A percentile compares a stretch with the other conserved stretches of the same genome.
Conservation (phyloP, 2,888 invertebrate genomes). For the Lycia hirtaria region DNA sequence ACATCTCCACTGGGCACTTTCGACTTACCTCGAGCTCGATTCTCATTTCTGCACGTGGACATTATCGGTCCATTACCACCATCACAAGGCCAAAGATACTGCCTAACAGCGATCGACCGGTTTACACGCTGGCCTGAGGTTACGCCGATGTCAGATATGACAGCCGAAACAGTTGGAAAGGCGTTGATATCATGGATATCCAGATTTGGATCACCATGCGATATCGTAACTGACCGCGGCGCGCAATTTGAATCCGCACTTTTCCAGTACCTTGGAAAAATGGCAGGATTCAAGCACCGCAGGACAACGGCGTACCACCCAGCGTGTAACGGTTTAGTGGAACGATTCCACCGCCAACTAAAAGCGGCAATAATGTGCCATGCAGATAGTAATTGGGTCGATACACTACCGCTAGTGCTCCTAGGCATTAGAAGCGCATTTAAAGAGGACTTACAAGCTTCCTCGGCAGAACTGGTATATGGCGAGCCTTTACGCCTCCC, state of each 20-base stretch:
- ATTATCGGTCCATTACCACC: too few species aligned
- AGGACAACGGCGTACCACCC: constrained; percentile 31
- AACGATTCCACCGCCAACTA: too few species aligned
- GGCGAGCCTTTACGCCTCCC: constrained; percentile 20
- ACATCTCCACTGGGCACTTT: constrained; percentile 43
- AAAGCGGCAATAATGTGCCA: too few species aligned
- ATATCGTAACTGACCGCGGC: constrained; percentile 61
- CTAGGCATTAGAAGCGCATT: constrained; percentile 27
- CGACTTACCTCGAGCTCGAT: constrained; percentile 45
- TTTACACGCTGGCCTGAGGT: constrained; percentile 47
- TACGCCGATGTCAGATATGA: constrained; percentile 49
- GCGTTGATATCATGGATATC: constrained; percentile 50
- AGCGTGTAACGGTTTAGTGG: too few species aligned
- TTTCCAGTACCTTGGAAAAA: constrained; percentile 15
- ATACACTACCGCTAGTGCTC: constrained; percentile 21
- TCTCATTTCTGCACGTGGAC: constrained; percentile 35
- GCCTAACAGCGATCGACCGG: too few species aligned
- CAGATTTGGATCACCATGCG: constrained; percentile 43
- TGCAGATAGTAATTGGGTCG: constrained; percentile 15
- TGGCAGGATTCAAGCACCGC: constrained; percentile 21
- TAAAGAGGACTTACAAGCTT: too few species aligned
- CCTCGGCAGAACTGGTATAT: constrained; percentile 26
- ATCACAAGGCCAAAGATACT: too few species aligned
- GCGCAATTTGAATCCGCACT: constrained; percentile 47
- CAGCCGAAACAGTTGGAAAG: constrained; percentile 57